A percentile compares a stretch with the other conserved stretches of the same genome.
These are phyloP conservation scores for fruit fly (Drosophila melanogaster) DNA, from an alignment of 1,140 invertebrate genomes.

Conservation along the genomic window Release_6_plus_ISO1_MT NT_033777.3:30145001-30145500, in stretches of 20 bases:
- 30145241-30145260: constrained; percentile 33
- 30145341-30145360: constrained; percentile 65
- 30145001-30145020: constrained; percentile 14
- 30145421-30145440: constrained; percentile 12
- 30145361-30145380: constrained; percentile 68
- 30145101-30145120: constrained; percentile 66
- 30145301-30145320: constrained; percentile 13
- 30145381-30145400: constrained; percentile 28
- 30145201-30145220: constrained; percentile 25
- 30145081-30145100: constrained; percentile 60
- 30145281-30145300: constrained; percentile 46
- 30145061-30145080: constrained; percentile 45
- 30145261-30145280: constrained; percentile 51
- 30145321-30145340: constrained; percentile 53
- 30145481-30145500: too few relatives aligned
- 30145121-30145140: not conserved
- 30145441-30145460: not conserved
- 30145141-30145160: constrained; percentile 48
- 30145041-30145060: constrained; percentile 74
- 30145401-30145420: constrained; percentile 12
- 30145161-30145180: constrained; percentile 59
- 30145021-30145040: constrained; percentile 38
- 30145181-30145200: constrained; percentile 73
- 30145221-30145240: constrained; percentile 31
- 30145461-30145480: not conserved